Evolutionary conservation across 2,888 invertebrate species (phyloP), one percentile per base, ranked within the genome.

Genomic region (Scaptomyza cyrtandrae): DNA sequence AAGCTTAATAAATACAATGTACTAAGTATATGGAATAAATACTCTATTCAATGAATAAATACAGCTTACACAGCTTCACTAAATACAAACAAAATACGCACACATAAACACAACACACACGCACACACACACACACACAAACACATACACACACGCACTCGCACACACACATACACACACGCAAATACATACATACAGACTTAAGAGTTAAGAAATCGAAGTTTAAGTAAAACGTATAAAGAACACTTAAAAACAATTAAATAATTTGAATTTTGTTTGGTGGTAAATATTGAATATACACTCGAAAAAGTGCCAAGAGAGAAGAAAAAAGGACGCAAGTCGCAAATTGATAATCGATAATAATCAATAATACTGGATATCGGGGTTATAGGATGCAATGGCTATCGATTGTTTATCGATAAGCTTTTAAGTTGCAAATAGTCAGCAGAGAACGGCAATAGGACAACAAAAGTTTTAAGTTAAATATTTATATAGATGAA

Each of bases 1-100:
- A 54, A 64, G 57, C 73, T 72, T 72, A 73, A 65, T 57, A 54
- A 29, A 60, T 72, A 77, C 57, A 72, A 57, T 72, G 41, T 59
- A 76, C 54, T 59, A 56, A 53, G 0, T 6, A 37, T n/a, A 35
- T 35, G 35, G 13, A 13, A 13, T 4, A n/a, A 43, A 55, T 41
- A 64, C 48, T 76, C 59, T 56, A 52, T 71, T 39, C 29, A 57
- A 56, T 29, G 71, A 62, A 61, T 24, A 5, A 24, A 24, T 54
- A 19, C 19, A 19, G 24, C 24, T 24, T 24, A 24, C 24, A 24
- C 24, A 24, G 24, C 24, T 24, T 24, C 24, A 24, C 24, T 24
- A 24, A 24, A 24, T 72, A 56, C 77, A 70, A 43, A 59, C 14
- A 43, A 41, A 19, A 53, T n/a, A 49, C 33, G 44, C 31, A 48